A percentile compares a stretch with the other conserved stretches of the same genome.
Conservation (phyloP, 2,113 vertebrate species). For the Bagarius yarrelli region DNA sequence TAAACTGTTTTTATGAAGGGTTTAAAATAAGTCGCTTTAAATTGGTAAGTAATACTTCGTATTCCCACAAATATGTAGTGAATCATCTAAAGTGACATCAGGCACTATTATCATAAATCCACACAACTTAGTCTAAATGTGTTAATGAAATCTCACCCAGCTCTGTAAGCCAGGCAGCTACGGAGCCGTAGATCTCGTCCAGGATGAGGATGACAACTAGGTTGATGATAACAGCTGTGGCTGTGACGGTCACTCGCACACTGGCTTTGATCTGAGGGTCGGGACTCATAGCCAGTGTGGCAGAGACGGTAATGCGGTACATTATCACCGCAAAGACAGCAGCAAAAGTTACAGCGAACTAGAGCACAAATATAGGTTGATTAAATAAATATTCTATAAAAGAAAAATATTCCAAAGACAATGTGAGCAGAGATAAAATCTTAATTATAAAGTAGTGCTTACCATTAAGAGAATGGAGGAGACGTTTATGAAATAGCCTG, state of each 20-base stretch:
- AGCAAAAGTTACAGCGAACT: constrained; percentile 91
- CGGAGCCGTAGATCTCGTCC: constrained; percentile 91
- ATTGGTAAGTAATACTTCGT: not conserved
- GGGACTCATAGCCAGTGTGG: constrained; percentile 85
- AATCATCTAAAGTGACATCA: not conserved
- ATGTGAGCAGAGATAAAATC: not conserved
- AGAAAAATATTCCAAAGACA: not conserved
- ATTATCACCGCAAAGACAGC: constrained; percentile 91
- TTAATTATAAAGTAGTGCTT: constrained; percentile 31
- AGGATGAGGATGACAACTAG: constrained; percentile 92
- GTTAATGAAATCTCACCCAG: constrained; percentile 73
- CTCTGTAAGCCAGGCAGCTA: constrained; percentile 93
- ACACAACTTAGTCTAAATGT: not conserved
- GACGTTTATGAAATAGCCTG: constrained; percentile 88
- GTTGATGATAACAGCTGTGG: constrained; percentile 95
- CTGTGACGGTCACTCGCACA: constrained; percentile 84
- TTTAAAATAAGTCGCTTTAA: not conserved
- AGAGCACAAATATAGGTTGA: not conserved
- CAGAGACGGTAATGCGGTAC: constrained; percentile 86
- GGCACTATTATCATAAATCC: not conserved
- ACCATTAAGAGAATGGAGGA: constrained; percentile 95
- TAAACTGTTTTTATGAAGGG: not conserved
- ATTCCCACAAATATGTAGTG: not conserved
- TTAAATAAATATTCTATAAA: not conserved
- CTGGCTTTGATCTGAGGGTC: constrained; percentile 82